Conservation (phyloP, 2,888 invertebrate genomes). For the Pyrrhia umbra region DNA sequence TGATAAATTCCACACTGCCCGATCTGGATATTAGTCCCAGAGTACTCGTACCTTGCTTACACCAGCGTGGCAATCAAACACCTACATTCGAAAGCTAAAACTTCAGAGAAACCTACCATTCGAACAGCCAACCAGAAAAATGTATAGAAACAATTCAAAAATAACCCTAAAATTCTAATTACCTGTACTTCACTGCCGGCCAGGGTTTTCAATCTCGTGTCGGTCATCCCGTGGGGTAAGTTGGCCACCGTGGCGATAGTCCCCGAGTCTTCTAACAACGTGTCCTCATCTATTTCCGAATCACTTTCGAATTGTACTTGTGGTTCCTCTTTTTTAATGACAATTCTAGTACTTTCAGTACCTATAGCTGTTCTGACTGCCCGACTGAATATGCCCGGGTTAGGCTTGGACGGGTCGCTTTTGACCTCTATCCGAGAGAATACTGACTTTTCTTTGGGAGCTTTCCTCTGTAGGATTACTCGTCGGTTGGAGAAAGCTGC, state of each 20-base stretch:
- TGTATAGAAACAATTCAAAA: conserved; percentile 35
- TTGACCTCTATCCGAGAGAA: conserved; percentile 74
- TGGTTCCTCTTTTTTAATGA: conserved; percentile 71
- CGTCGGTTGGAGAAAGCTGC: conserved; percentile 77
- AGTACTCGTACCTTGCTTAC: no score
- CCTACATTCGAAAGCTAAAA: no score
- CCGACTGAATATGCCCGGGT: conserved; percentile 82
- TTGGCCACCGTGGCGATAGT: conserved; percentile 75
- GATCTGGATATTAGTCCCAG: no score
- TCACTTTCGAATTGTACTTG: conserved; percentile 75
- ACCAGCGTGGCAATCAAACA: no score
- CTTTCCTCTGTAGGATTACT: conserved; percentile 80
- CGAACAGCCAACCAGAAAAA: conserved; percentile 45
- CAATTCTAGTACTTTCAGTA: conserved; percentile 64
- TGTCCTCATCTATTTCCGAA: conserved; percentile 73
- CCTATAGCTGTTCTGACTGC: conserved; percentile 80
- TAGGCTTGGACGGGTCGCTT: conserved; percentile 74
- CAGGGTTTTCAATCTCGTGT: conserved; percentile 81
- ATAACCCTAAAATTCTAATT: conserved; percentile 63
- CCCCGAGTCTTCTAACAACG: conserved; percentile 63
- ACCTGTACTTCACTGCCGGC: conserved; percentile 86
- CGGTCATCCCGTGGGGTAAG: conserved; percentile 86
- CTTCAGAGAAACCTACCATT: conserved; percentile 11
- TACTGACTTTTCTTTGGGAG: conserved; percentile 73
- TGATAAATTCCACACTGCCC: no score